A percentile compares a stretch with the other conserved stretches of the same genome.
phyloP scores from a whole-genome alignment of 2,797 vertebrate genomes.

The Echeneis naucrates region DNA sequence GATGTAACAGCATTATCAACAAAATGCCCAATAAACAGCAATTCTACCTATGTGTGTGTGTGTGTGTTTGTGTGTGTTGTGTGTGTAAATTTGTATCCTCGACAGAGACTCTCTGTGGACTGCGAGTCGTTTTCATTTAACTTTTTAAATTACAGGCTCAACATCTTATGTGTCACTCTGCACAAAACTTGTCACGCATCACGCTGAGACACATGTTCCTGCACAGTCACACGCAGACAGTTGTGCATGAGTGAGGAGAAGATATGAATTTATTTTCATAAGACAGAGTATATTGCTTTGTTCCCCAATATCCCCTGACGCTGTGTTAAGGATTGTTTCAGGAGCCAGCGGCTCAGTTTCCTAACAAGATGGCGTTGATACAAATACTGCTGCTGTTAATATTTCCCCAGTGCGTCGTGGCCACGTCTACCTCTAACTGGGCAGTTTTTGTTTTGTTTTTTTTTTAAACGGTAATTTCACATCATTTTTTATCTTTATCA shows the following conservation, averaged over 20 bases:
- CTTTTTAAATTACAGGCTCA: constrained; percentile 46
- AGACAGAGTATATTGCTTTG: constrained; percentile 73
- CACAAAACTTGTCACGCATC: neutral
- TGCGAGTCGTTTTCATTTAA: constrained; percentile 48
- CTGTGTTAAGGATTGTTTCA: constrained; percentile 52
- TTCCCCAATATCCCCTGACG: constrained; percentile 60
- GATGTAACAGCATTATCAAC: constrained; percentile 58
- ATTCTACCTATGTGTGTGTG: constrained; percentile 19
- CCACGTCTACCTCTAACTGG: constrained; percentile 13
- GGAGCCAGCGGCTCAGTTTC: constrained; percentile 27
- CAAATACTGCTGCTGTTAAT: constrained; percentile 22
- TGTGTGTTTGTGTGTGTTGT: constrained; percentile 16
- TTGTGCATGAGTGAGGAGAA: constrained; percentile 15
- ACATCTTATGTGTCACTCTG: constrained; percentile 1
- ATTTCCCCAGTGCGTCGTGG: constrained; percentile 33
- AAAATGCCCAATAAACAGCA: constrained; percentile 41
- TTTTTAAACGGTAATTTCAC: constrained; percentile 13
- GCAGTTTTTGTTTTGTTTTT: neutral
- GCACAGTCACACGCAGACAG: constrained; percentile 1
- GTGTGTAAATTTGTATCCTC: constrained; percentile 49
- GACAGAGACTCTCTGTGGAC: constrained; percentile 44
- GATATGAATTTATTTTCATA: constrained; percentile 63
- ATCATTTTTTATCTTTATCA: neutral
- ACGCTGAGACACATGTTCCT: constrained; percentile 11
- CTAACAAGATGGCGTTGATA: constrained; percentile 54